Conservation (phyloP, 2,888 invertebrate genomes). For the Meghimatium bilineatum region DNA sequence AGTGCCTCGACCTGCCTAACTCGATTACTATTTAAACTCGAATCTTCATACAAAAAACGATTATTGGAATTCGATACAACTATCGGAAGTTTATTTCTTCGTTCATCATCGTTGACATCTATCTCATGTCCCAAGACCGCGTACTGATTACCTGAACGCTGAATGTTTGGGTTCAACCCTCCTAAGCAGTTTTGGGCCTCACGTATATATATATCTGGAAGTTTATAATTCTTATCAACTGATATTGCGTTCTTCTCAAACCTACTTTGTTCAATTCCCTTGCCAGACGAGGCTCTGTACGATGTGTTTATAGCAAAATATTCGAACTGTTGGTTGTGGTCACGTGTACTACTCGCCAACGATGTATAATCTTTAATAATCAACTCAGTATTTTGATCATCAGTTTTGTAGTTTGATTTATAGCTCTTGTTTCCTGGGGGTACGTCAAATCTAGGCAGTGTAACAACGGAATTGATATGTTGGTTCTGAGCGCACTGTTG, state of each 20-base stretch:
- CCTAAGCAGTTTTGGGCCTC: not conserved
- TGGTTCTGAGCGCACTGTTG: not conserved
- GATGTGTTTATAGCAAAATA: not conserved
- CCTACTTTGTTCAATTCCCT: too few species aligned
- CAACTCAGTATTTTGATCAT: not conserved
- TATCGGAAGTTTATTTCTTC: not conserved
- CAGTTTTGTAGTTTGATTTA: not conserved
- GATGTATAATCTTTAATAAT: constrained; percentile 26
- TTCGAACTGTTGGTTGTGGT: not conserved
- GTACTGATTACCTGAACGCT: not conserved
- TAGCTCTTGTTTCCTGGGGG: not conserved
- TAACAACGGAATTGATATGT: not conserved
- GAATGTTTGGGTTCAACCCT: not conserved
- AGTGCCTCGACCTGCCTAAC: not conserved
- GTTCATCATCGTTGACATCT: not conserved
- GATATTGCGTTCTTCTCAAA: not conserved
- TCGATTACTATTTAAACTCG: not conserved
- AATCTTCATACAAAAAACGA: not conserved
- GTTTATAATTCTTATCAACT: not conserved
- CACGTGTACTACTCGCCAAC: not conserved
- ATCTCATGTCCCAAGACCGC: not conserved
- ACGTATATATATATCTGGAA: not conserved
- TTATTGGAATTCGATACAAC: not conserved
- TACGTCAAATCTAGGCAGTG: too few species aligned
- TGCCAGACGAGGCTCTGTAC: too few species aligned